Conservation (phyloP, 2,113 vertebrate species). For the Chloroceryle aenea region DNA sequence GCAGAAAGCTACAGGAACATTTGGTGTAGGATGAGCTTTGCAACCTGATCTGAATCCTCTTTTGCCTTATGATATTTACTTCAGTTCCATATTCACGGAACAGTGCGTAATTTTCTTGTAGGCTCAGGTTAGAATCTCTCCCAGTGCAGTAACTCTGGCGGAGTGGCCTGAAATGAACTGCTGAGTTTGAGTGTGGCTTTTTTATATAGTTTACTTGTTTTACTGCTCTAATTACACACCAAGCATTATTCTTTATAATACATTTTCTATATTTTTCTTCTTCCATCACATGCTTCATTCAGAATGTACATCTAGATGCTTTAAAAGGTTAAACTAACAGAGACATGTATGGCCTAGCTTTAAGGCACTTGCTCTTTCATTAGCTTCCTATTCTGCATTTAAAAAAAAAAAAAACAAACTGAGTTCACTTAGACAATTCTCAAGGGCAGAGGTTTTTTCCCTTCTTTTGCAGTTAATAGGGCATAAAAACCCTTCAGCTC, state of each 20-base stretch:
- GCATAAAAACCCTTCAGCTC: conserved; percentile 1
- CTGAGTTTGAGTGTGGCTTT: background rate
- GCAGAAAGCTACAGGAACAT: background rate
- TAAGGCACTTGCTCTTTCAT: conserved; percentile 19
- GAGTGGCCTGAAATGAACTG: conserved; percentile 9
- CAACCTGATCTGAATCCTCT: background rate
- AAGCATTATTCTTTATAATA: background rate
- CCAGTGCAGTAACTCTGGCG: background rate
- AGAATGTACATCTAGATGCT: background rate
- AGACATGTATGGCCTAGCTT: background rate
- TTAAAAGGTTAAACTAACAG: conserved; percentile 24
- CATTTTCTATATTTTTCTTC: background rate
- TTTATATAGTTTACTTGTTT: background rate
- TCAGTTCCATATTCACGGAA: background rate
- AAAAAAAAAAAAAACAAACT: background rate
- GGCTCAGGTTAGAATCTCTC: background rate
- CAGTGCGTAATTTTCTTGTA: background rate
- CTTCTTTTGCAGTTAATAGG: background rate
- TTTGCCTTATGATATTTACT: background rate
- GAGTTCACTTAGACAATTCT: background rate
- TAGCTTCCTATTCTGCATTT: background rate
- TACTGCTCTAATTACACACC: conserved; percentile 11
- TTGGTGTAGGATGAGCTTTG: background rate
- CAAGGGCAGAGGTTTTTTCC: background rate
- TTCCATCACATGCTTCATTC: background rate